These are phyloP conservation scores for Podarcis siculus DNA, from an alignment of 2,797 vertebrate species.

Conservation along the genomic window DNA sequence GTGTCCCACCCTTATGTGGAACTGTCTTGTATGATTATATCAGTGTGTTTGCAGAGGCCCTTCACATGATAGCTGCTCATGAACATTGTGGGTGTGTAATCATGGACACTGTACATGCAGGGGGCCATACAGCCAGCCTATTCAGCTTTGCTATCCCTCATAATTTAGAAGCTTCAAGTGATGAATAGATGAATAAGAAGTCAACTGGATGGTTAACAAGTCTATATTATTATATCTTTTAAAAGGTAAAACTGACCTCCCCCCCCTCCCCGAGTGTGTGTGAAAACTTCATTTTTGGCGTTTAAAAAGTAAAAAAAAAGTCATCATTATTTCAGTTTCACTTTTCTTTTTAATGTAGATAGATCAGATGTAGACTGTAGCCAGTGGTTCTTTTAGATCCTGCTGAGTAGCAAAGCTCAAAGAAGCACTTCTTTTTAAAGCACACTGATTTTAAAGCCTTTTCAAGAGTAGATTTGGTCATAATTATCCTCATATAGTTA, in stretches of 20 bases:
- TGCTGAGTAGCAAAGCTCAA: not conserved
- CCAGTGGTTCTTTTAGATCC: not conserved
- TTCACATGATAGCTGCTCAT: too few relatives aligned
- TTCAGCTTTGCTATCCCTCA: not conserved
- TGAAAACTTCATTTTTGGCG: not conserved
- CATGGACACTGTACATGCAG: too few relatives aligned
- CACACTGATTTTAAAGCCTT: not conserved
- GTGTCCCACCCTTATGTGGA: too few relatives aligned
- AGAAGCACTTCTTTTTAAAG: not conserved
- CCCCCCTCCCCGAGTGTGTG: too few relatives aligned
- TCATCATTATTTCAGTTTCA: not conserved
- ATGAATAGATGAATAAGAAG: not conserved
- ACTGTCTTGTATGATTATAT: too few relatives aligned
- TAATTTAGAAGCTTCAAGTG: not conserved
- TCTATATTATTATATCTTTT: not conserved
- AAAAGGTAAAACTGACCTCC: not conserved
- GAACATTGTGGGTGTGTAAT: too few relatives aligned
- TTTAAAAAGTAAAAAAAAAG: not conserved
- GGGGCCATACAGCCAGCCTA: not conserved
- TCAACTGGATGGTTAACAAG: not conserved
- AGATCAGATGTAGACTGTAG: accelerated
- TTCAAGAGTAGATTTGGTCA: not conserved
- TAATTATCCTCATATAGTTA: not conserved
- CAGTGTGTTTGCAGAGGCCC: too few relatives aligned
- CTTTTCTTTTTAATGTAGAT: not conserved